Percentiles rank a stretch among this genome's conserved stretches.
Evolutionary conservation across 2,888 invertebrate genomes (phyloP).

Genomic region (Drosophila leonis): DNA sequence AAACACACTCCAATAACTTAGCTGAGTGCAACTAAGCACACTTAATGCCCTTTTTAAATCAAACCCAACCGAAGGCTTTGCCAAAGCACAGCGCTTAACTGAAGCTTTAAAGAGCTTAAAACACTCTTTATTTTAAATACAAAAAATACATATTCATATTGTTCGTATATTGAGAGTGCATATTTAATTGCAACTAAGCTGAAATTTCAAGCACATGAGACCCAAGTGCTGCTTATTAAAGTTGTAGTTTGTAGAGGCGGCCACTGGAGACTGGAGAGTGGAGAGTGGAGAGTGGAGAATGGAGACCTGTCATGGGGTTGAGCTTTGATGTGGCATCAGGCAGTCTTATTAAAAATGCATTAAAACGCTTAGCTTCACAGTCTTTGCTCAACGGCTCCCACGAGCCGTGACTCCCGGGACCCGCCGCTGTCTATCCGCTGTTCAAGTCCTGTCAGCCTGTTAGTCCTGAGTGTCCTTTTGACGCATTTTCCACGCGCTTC

Average conservation of each 20-base stretch:
- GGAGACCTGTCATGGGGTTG: background rate
- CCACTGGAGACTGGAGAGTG: background rate
- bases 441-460: conserved; percentile 6
- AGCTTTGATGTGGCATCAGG: conserved; percentile 40
- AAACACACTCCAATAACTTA: background rate
- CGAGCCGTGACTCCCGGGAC: conserved; percentile 9
- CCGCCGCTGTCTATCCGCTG: conserved; percentile 1
- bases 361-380: conserved; percentile 53
- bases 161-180: background rate
- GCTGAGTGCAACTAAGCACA: background rate
- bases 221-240: conserved; percentile 21
- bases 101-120: background rate
- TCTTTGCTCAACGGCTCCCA: conserved; percentile 24
- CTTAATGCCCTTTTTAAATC: background rate
- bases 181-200: background rate
- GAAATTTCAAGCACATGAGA: conserved; percentile 2
- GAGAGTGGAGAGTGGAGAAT: background rate
- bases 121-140: background rate
- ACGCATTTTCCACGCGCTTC: conserved; percentile 47
- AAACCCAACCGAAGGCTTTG: background rate
- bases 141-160: background rate
- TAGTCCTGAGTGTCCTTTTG: conserved; percentile 42
- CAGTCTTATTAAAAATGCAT: conserved; percentile 60
- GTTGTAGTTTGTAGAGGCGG: conserved; percentile 22
- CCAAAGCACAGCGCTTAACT: background rate